phyloP scores from a whole-genome alignment of 2,888 invertebrate species.

The Salticus scenicus region DNA sequence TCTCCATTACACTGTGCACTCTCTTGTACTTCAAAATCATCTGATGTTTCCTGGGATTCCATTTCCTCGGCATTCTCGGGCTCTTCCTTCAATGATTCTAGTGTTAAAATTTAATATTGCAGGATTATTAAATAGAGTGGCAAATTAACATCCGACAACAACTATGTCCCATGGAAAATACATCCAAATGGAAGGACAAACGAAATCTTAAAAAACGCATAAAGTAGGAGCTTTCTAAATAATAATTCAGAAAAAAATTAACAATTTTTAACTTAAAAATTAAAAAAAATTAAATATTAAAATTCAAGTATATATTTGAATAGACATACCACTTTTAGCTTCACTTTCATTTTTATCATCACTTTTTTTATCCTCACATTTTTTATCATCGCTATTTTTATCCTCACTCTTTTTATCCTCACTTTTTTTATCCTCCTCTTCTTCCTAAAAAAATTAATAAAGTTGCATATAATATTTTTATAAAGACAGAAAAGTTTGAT shows the following conservation, averaged over 20 bases:
- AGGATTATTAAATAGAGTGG: constrained; percentile 64
- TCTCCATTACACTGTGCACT: constrained; percentile 48
- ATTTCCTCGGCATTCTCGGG: constrained; percentile 45
- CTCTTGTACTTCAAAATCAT: constrained; percentile 40
- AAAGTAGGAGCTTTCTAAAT: not conserved
- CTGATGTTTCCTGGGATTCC: constrained; percentile 30
- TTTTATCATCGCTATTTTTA: too few relatives aligned
- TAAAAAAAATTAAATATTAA: not conserved
- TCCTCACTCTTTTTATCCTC: too few relatives aligned
- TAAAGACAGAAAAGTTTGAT: not conserved
- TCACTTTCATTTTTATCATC: too few relatives aligned
- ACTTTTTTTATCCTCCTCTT: constrained; percentile 34
- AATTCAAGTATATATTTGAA: constrained; percentile 5
- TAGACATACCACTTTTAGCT: too few relatives aligned
- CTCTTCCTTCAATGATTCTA: constrained; percentile 64
- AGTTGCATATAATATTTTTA: not conserved
- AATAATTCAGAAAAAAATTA: too few relatives aligned
- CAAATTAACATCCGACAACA: constrained; percentile 50
- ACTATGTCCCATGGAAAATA: constrained; percentile 51
- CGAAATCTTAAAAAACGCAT: constrained; percentile 45
- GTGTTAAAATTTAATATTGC: constrained; percentile 66
- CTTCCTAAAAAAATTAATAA: constrained; percentile 19
- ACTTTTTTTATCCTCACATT: too few relatives aligned
- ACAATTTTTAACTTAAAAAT: not conserved
- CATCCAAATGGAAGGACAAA: constrained; percentile 54